These are phyloP conservation scores for Odontocerum albicorne DNA, from an alignment of 2,888 invertebrate genomes.

Conservation along the genomic window DNA sequence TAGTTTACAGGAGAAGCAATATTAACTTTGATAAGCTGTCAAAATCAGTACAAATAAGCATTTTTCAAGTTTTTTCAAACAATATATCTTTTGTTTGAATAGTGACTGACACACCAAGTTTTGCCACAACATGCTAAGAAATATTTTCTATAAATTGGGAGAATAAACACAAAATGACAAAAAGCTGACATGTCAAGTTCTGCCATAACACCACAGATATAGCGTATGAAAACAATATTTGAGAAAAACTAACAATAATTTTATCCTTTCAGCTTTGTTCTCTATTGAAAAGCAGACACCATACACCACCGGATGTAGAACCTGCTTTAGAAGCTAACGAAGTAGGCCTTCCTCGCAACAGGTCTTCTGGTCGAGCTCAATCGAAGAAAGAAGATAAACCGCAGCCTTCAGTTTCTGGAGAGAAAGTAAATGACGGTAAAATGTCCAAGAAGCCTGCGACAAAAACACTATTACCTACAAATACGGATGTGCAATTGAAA, in stretches of 20 bases:
- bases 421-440: background rate
- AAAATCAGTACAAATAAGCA: no score
- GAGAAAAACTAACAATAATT: background rate
- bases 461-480: background rate
- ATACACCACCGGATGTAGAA: constrained; percentile 40
- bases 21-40: no score
- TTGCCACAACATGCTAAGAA: no score
- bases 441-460: constrained; percentile 3
- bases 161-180: no score
- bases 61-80: no score
- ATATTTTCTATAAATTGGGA: no score
- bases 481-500: constrained; percentile 28
- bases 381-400: background rate
- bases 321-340: constrained; percentile 49
- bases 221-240: background rate
- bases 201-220: no score
- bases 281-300: constrained; percentile 24
- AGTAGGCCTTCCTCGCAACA: constrained; percentile 28
- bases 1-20: no score
- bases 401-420: background rate
- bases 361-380: background rate
- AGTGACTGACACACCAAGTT: no score
- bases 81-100: no score
- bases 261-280: constrained; percentile 21
- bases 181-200: no score